These are phyloP conservation scores for Andrena trimmerana DNA, from an alignment of 2,888 invertebrate genomes.

Conservation along the genomic window DNA sequence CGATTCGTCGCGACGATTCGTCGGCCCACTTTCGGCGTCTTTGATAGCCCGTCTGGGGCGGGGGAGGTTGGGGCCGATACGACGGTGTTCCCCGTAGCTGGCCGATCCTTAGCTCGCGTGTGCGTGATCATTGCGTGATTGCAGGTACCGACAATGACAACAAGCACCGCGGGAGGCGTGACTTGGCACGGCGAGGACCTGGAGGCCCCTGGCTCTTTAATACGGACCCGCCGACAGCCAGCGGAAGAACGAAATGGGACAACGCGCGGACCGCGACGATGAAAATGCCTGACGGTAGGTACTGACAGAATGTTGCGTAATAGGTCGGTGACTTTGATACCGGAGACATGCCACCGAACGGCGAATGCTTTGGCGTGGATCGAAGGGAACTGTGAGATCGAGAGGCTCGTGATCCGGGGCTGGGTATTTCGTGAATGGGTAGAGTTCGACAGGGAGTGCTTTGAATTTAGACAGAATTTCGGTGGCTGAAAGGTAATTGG, in stretches of 20 bases:
- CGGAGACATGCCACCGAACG: neutral
- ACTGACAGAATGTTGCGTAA: slow-evolving; percentile 47
- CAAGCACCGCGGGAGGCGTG: slow-evolving; percentile 83
- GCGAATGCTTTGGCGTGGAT: neutral
- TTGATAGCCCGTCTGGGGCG: slow-evolving; percentile 62
- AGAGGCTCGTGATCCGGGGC: neutral
- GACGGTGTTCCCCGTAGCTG: slow-evolving; percentile 47
- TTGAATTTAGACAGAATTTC: no score
- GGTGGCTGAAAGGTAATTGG: no score
- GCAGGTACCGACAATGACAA: slow-evolving; percentile 83
- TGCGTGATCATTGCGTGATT: slow-evolving; percentile 76
- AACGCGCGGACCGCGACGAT: slow-evolving; percentile 34
- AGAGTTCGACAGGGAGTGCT: no score
- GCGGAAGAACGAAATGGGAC: slow-evolving; percentile 60
- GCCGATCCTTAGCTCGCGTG: slow-evolving; percentile 69
- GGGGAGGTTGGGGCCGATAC: slow-evolving; percentile 72
- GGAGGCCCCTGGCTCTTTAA: slow-evolving; percentile 51
- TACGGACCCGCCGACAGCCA: slow-evolving; percentile 80
- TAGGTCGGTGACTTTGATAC: slow-evolving; percentile 42
- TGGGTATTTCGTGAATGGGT: neutral
- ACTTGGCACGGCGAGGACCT: slow-evolving; percentile 76
- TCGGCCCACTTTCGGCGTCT: slow-evolving; percentile 73
- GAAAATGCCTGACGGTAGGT: slow-evolving; percentile 8
- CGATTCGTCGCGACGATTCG: slow-evolving; percentile 43
- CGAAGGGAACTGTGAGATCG: neutral